Percentiles rank a stretch among this genome's conserved stretches.
These are phyloP conservation scores for Diceros bicornis DNA, from an alignment of 2,797 vertebrate species.

Conservation along the genomic window DNA sequence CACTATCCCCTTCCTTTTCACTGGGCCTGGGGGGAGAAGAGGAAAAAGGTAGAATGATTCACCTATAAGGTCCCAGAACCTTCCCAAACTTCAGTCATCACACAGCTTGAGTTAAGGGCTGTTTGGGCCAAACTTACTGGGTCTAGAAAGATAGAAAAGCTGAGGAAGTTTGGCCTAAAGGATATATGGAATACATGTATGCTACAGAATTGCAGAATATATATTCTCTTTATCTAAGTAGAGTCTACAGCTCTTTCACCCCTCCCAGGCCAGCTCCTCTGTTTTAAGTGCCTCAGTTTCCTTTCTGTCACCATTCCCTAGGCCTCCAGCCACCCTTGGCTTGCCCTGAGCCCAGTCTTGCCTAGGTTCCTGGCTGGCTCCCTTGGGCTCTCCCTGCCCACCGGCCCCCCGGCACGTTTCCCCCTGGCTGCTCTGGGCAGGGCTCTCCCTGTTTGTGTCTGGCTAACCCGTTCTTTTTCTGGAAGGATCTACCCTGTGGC, in stretches of 20 bases:
- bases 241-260: not conserved
- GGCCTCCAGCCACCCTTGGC: not conserved
- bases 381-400: slow-evolving; percentile 27
- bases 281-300: slow-evolving; percentile 68
- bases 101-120: not conserved
- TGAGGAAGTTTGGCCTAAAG: not conserved
- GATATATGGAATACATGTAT: not conserved
- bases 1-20: not conserved
- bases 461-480: slow-evolving; percentile 24
- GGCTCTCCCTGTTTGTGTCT: slow-evolving; percentile 64
- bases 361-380: not conserved
- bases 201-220: not conserved
- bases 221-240: not conserved
- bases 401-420: slow-evolving; percentile 42
- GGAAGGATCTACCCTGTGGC: slow-evolving; percentile 40
- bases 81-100: not conserved
- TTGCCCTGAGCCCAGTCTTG: not conserved
- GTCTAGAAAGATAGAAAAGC: not conserved
- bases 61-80: slow-evolving; percentile 22
- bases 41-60: not conserved
- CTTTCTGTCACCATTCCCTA: not conserved
- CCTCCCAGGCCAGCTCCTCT: not conserved
- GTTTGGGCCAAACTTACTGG: not conserved
- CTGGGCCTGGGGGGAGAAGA: not conserved
- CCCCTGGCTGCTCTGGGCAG: slow-evolving; percentile 22